Evolutionary conservation across 2,888 invertebrate species (phyloP).

Genomic region (Dioctria linearis): DNA sequence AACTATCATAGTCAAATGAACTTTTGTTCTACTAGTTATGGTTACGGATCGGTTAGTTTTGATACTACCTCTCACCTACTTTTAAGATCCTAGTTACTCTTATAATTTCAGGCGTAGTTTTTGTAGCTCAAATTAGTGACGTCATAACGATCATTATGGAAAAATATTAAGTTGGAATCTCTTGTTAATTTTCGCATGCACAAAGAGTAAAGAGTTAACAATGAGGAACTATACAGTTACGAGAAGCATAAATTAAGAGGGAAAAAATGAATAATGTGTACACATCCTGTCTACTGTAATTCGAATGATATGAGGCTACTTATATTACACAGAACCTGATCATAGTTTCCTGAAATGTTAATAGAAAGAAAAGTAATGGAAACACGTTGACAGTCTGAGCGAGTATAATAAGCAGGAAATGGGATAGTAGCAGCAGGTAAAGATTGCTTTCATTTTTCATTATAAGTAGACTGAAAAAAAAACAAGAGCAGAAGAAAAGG

Average conservation of each 20-base stretch:
- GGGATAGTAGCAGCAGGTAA: not conserved
- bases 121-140: too few species aligned
- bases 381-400: constrained; percentile 14
- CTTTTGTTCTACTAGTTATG: too few species aligned
- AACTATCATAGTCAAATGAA: too few species aligned
- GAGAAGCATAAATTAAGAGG: not conserved
- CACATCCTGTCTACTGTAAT: not conserved
- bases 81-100: too few species aligned
- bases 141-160: too few species aligned
- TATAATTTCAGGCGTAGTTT: too few species aligned
- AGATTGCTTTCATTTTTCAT: not conserved
- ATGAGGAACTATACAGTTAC: not conserved
- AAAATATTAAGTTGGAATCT: not conserved
- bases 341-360: too few species aligned
- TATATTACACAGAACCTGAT: too few species aligned
- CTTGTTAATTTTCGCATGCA: not conserved
- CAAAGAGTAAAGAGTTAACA: not conserved
- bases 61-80: too few species aligned
- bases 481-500: not conserved
- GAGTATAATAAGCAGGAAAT: constrained; percentile 2
- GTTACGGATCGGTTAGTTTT: too few species aligned
- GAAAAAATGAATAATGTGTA: not conserved
- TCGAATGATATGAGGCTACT: not conserved
- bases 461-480: not conserved
- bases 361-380: not conserved